Evolutionary conservation across 2,797 vertebrate species (phyloP).

Genomic region (Rhabdomys pumilio): DNA sequence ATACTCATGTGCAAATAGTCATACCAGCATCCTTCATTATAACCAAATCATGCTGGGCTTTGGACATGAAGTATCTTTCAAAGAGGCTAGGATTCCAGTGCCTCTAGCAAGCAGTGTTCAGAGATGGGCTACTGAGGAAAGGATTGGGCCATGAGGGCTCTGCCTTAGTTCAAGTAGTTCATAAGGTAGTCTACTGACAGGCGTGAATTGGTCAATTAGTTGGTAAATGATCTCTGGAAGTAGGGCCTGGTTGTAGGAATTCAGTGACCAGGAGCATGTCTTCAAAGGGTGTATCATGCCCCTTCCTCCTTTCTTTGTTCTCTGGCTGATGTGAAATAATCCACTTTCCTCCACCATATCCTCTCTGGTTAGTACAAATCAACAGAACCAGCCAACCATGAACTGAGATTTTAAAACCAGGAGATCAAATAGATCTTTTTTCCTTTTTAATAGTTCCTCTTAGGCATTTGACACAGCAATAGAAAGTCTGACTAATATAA

Average conservation of each 20-base stretch:
- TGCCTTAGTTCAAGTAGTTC: not conserved
- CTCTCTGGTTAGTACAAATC: not conserved
- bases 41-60: not conserved
- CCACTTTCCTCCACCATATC: not conserved
- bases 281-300: not conserved
- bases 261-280: not conserved
- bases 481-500: not conserved
- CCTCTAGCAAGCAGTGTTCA: not conserved
- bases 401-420: not conserved
- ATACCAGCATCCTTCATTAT: not conserved
- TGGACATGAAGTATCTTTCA: not conserved
- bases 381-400: not conserved
- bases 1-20: not conserved
- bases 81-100: not conserved
- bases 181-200: not conserved
- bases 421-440: not conserved
- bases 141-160: not conserved
- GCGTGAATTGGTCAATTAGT: not conserved
- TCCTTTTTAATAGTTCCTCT: not conserved
- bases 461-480: not conserved
- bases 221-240: not conserved
- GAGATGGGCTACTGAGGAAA: not conserved
- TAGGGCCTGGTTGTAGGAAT: not conserved
- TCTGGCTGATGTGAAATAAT: not conserved
- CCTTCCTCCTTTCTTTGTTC: not conserved